Base-by-base conservation (phyloP, 2,797 vertebrate species). In the Poeciliopsis turneri region DNA sequence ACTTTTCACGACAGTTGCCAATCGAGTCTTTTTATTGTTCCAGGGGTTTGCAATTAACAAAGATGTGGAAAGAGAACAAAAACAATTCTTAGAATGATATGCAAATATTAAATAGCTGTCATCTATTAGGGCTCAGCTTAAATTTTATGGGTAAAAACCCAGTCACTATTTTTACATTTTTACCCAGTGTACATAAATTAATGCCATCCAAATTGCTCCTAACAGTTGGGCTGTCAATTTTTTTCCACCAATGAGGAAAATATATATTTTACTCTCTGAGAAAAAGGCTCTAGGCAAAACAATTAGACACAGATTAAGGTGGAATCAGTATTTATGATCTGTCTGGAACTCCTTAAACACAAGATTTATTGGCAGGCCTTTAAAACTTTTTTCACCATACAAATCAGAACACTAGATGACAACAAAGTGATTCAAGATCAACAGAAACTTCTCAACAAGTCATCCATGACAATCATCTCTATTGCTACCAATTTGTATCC, bases 401-500 rank as follows among this genome's bases (percentile, higher is more conserved):
- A 68, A 33, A 36, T 51, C 30, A 73, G 9, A 74, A 74, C 6
- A 53, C 8, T 41, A 13, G 3, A 23, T 20, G 11, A 55, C 49
- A 75, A 53, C 39, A 30, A 33, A 75, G 16, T 13, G 3, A 2
- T 28, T 59, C 39, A 70, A 75, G 7, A 59, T 33, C 71, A 81
- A 72, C 59, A 76, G 75, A 83, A 80, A 41, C 74, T 51, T 51
- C 64, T 51, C 49, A 76, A 75, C 39, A 13, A 30, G 64, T 68
- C 41, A 84, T 70, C 43, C 64, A 75, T 57, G 77, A 73, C 68
- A 41, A 80, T 61, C 59, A 53, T 15, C 69, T 61, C 46, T 16
- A 68, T 33, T 72, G 43, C 69, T 41, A 64, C 75, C n/a, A 71
- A 15, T 47, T 47, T 70, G 2, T 18, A 57, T 53, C 6, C 61